Evolutionary conservation across 2,888 invertebrate genomes (phyloP).

Genomic region (Microplitis manilae): DNA sequence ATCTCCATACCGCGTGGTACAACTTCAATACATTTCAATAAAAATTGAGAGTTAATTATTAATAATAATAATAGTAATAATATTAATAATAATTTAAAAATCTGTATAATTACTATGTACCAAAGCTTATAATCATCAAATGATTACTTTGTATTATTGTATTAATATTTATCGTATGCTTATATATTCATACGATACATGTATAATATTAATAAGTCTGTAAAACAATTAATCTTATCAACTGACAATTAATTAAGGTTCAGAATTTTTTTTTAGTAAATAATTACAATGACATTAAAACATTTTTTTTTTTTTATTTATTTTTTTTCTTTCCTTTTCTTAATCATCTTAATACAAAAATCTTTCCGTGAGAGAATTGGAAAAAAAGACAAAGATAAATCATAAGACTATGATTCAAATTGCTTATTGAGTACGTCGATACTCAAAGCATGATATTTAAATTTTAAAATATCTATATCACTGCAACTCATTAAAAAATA

Average conservation of each 20-base stretch:
- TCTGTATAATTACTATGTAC: conserved; percentile 70
- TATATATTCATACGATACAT: conserved; percentile 58
- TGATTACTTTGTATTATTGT: conserved; percentile 69
- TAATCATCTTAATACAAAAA: conserved; percentile 39
- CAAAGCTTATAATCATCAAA: conserved; percentile 71
- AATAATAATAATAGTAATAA: conserved; percentile 6
- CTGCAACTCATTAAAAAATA: neutral
- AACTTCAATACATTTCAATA: conserved; percentile 25
- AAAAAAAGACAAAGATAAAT: conserved; percentile 1
- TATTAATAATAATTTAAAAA: conserved; percentile 37
- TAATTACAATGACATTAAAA: conserved; percentile 7
- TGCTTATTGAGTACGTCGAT: neutral
- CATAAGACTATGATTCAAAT: neutral
- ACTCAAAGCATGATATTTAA: neutral
- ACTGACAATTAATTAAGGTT: neutral
- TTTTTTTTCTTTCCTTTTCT: conserved; percentile 30
- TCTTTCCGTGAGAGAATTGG: conserved; percentile 22
- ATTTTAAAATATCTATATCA: neutral
- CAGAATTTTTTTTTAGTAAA: conserved; percentile 5
- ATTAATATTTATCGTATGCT: conserved; percentile 64
- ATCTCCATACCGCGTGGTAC: conserved; percentile 26
- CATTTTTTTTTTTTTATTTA: conserved; percentile 21
- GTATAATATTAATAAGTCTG: conserved; percentile 57
- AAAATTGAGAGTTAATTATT: conserved; percentile 15
- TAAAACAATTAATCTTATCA: conserved; percentile 3